Evolutionary conservation across 2,888 invertebrate genomes (phyloP), one percentile per base, ranked within the genome.

Genomic region (Pachliopta kotzebuea): DNA sequence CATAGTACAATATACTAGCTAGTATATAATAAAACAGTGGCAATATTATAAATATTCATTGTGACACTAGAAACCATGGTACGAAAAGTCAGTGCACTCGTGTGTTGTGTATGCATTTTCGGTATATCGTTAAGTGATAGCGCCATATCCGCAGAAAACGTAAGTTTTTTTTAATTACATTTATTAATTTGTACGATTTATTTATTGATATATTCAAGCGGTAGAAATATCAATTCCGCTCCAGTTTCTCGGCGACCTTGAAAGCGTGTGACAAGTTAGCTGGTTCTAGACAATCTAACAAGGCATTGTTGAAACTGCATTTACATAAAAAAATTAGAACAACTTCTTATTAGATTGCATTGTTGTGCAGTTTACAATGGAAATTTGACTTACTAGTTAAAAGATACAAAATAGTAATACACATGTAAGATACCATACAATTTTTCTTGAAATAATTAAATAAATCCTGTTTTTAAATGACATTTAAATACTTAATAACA

Each of bases 101-200:
- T 90, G 76, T 90, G 88, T 76, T 90, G 84, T 68, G 73, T 90
- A 62, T 88, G 86, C 80, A 80, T 91, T 73, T 86, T 91, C 65
- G 83, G 87, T 67, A 87, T 89, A 71, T 86, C 89, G 2, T 71
- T 85, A 68, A 84, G 89, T 74, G 88, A 88, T 67, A 90, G 89
- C 77, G 89, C 90, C 45, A 88, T 91, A 76, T 87, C 90, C 23
- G 78, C 87, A 66, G 90, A 90, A 73, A 84, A 64, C 20, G 65
- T 65, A 61, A 31, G 60, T 54, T 52, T 56, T 49, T 45, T 56
- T 60, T 53, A 24, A 20, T 17, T 23, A 54, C 24, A 11, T 18
- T n/a, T 18, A 21, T 31, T n/a, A n/a, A n/a, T n/a, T n/a, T n/a
- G n/a, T n/a, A n/a, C n/a, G n/a, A 31, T 37, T 24, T 50, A 23